These are phyloP conservation scores for Actinia equina DNA, from an alignment of 64 coral and sea anemone genomes.

Conservation along the genomic window DNA sequence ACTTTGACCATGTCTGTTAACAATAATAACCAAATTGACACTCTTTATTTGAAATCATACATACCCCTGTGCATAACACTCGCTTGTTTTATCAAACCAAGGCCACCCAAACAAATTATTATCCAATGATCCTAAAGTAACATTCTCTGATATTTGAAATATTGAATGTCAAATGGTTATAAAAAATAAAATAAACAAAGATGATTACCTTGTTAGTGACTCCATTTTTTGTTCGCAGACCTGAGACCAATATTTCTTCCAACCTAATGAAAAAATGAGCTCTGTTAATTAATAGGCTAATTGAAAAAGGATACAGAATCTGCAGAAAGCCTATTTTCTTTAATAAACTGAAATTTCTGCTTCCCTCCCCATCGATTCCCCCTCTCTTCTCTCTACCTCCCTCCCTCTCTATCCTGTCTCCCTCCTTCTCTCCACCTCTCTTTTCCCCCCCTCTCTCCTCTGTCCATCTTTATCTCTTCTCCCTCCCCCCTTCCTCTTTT, in stretches of 20 bases:
- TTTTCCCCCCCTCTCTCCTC: not conserved
- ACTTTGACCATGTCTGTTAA: not conserved
- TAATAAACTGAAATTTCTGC: no score
- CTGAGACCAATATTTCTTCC: slow-evolving; percentile 34
- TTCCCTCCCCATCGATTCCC: no score
- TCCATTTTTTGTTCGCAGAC: slow-evolving; percentile 38
- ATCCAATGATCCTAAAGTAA: no score
- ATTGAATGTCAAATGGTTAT: not conserved
- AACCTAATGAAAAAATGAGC: slow-evolving; percentile 17
- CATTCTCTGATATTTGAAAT: not conserved
- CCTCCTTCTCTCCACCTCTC: no score
- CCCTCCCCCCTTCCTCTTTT: no score
- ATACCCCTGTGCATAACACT: not conserved
- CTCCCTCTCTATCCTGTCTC: no score
- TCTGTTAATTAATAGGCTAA: not conserved
- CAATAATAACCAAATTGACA: not conserved
- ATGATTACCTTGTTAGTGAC: slow-evolving; percentile 30
- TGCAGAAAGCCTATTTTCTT: not conserved
- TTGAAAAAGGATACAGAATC: not conserved
- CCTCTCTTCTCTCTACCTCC: no score
- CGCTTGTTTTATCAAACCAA: not conserved
- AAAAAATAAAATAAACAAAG: not conserved
- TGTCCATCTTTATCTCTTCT: not conserved
- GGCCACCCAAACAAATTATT: no score
- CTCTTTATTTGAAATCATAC: not conserved